These are phyloP conservation scores for Ceyx erithaca DNA, from an alignment of 2,797 vertebrate genomes.

Conservation along the genomic window DNA sequence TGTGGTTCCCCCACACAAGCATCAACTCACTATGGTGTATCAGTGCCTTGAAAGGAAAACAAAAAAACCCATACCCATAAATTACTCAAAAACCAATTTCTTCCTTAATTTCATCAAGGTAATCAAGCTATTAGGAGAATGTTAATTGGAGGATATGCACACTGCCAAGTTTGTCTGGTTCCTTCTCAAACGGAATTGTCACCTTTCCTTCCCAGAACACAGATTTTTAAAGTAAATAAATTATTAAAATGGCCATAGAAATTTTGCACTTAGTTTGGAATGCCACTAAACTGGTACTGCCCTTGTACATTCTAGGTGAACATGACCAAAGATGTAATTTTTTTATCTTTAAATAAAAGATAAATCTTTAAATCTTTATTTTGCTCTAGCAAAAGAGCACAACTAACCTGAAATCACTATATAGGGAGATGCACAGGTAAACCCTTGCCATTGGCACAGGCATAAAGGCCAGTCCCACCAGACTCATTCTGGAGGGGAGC, in stretches of 20 bases:
- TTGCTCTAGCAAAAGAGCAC: neutral
- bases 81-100: neutral
- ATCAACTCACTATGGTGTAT: neutral
- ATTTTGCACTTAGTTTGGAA: neutral
- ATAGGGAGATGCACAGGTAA: neutral
- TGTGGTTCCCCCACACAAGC: neutral
- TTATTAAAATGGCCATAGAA: neutral
- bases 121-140: neutral
- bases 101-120: neutral
- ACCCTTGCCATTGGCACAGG: neutral
- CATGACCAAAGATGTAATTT: neutral
- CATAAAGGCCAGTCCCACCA: neutral
- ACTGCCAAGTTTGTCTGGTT: neutral
- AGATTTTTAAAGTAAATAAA: neutral
- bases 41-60: neutral
- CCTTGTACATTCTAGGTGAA: neutral
- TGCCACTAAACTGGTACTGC: neutral
- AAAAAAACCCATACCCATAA: neutral
- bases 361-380: neutral
- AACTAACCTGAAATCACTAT: accelerated
- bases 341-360: neutral
- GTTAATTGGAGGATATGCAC: neutral
- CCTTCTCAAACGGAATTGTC: neutral
- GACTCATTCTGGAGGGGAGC: neutral
- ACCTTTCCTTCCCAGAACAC: neutral